These are phyloP conservation scores for Pristionchus maxplancki DNA, from an alignment of 2,888 invertebrate genomes.

Conservation along the genomic window DNA sequence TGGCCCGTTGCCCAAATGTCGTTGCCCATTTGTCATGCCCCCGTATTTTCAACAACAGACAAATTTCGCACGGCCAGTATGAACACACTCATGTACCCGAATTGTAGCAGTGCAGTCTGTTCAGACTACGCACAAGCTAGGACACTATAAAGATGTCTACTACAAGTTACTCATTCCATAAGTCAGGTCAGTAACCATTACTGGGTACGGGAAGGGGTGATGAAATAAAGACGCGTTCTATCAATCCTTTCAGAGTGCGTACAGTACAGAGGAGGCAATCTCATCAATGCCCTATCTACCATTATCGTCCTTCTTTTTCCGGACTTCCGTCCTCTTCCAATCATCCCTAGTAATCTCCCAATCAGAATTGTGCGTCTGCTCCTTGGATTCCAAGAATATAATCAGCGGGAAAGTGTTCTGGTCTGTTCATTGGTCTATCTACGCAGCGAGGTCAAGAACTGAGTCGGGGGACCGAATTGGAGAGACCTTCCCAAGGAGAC, in stretches of 20 bases:
- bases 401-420: background rate
- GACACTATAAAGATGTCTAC: background rate
- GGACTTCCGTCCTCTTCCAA: slow-evolving; percentile 3
- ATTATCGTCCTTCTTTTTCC: background rate
- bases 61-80: background rate
- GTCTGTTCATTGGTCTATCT: background rate
- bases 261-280: background rate
- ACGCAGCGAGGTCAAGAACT: background rate
- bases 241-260: background rate
- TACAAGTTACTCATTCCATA: background rate
- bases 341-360: background rate
- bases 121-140: background rate
- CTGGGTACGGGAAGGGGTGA: background rate
- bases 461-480: background rate
- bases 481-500: background rate
- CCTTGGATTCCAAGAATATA: background rate
- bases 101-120: background rate
- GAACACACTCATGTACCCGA: background rate
- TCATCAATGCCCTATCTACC: background rate
- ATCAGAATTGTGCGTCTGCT: background rate
- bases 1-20: no score
- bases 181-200: background rate
- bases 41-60: background rate
- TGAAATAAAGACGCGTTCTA: background rate
- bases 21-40: no score